Evolutionary conservation across 2,797 vertebrate species (phyloP), one percentile per base, ranked within the genome.

Genomic region (Silurus lanzhouensis): DNA sequence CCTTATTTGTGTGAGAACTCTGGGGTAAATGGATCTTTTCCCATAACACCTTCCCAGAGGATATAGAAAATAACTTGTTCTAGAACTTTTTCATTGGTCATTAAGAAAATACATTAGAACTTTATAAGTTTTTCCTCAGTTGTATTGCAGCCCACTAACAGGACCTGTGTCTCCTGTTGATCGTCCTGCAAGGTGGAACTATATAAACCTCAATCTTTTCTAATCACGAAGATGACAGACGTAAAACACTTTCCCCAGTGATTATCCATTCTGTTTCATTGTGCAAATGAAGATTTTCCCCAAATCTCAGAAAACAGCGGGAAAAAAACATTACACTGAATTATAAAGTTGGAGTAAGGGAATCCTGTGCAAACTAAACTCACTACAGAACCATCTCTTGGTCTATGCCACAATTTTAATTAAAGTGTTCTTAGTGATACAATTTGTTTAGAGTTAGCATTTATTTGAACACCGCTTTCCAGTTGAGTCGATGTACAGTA

Each of bases 151-250:
- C 15, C 19, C 75, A 44, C 9, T 78, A 78, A 5, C 55, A 0
- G 76, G 55, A 57, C 38, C 76, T 15, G 6, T 70, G 60, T 66
- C 57, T 74, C 61, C 52, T 75, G 72, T 82, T 27, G 83, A 89
- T 85, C 10, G 75, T 86, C 80, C 88, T 89, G 89, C 82, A 78
- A 84, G 87, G 85, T 88, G 78, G 78, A 91, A 88, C 88, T 88
- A 87, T 89, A 89, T 85, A 81, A 91, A 90, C 88, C 88, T 84
- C 86, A 90, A 89, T 38, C 66, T 52, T 78, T 12, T 44, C 44
- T 72, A 84, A 89, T 89, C 84, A 88, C 72, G 83, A 80, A 91
- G 89, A 90, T 68, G 83, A 90, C 92, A 93, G 91, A 92, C 93
- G 91, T 89, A 85, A 83, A 91, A 81, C 86, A 91, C 89, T 89